Conservation (phyloP, 2,113 vertebrate species). For the Pluvianellus socialis region DNA sequence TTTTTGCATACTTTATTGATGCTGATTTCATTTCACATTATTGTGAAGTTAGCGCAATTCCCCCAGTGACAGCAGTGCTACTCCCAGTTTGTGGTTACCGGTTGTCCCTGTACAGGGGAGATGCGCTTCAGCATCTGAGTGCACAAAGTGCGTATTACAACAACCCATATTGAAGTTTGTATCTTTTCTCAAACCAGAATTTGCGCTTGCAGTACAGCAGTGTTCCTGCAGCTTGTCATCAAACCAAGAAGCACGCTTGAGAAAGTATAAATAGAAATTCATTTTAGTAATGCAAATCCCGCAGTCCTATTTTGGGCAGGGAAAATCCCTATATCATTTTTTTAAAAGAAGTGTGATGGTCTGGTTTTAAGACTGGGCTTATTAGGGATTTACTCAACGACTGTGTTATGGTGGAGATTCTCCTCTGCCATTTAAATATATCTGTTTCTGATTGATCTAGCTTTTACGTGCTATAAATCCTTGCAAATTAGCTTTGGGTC, state of each 20-base stretch:
- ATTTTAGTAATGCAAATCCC: slow-evolving; percentile 62
- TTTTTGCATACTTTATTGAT: neutral
- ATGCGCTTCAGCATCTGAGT: neutral
- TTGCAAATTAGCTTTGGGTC: slow-evolving; percentile 23
- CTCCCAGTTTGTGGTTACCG: neutral
- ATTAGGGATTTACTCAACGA: neutral
- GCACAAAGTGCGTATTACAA: neutral
- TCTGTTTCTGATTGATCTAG: neutral
- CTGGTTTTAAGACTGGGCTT: slow-evolving; percentile 5
- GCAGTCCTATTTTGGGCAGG: slow-evolving; percentile 40
- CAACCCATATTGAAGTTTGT: neutral
- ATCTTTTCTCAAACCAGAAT: neutral
- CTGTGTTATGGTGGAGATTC: neutral
- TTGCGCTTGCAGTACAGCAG: neutral
- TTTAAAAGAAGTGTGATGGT: neutral
- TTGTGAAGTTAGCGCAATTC: neutral
- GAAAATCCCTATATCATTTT: slow-evolving; percentile 25
- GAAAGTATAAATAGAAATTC: slow-evolving; percentile 59
- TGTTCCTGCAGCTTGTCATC: slow-evolving; percentile 17
- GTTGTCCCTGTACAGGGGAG: neutral
- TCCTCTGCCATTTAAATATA: neutral
- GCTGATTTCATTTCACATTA: neutral
- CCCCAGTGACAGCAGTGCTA: neutral
- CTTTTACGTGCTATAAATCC: slow-evolving; percentile 15
- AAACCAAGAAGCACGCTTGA: neutral